Percentiles rank a stretch among this genome's conserved stretches.
These are phyloP conservation scores for Muscina levida DNA, from an alignment of 2,888 invertebrate genomes.

Conservation along the genomic window DNA sequence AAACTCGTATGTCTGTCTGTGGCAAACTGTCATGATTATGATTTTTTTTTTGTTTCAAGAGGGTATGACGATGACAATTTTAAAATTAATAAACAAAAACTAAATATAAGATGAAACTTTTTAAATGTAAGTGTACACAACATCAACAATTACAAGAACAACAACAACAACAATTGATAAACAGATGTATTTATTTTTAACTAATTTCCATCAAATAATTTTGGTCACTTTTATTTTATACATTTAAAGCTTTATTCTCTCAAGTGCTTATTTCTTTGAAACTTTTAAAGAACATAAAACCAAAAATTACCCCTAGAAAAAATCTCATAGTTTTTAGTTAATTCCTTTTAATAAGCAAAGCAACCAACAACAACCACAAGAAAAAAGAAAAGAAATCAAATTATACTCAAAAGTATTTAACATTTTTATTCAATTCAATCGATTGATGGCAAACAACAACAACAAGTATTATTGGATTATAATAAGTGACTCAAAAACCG, in stretches of 20 bases:
- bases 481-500: conserved; percentile 42
- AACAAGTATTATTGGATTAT: conserved; percentile 59
- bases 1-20: conserved; percentile 46
- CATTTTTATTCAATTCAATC: conserved; percentile 38
- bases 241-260: conserved; percentile 32
- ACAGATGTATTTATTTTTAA: not conserved
- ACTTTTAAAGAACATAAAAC: conserved; percentile 30
- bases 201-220: not conserved
- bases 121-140: conserved; percentile 22
- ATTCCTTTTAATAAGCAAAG: no score
- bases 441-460: conserved; percentile 40
- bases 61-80: conserved; percentile 51
- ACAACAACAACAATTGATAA: not conserved
- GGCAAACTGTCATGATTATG: conserved; percentile 24
- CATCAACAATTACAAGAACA: not conserved
- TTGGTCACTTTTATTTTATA: conserved; percentile 7
- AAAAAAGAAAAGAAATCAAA: not conserved
- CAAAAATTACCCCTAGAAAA: not conserved
- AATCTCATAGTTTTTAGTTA: not conserved
- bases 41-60: conserved; percentile 42
- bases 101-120: conserved; percentile 34
- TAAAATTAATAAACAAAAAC: conserved; percentile 17
- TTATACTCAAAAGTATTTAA: conserved; percentile 49
- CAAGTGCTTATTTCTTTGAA: conserved; percentile 57
- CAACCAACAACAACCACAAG: conserved; percentile 11